Conservation (phyloP, 2,113 vertebrate genomes). For the Pterocles burchelli region DNA sequence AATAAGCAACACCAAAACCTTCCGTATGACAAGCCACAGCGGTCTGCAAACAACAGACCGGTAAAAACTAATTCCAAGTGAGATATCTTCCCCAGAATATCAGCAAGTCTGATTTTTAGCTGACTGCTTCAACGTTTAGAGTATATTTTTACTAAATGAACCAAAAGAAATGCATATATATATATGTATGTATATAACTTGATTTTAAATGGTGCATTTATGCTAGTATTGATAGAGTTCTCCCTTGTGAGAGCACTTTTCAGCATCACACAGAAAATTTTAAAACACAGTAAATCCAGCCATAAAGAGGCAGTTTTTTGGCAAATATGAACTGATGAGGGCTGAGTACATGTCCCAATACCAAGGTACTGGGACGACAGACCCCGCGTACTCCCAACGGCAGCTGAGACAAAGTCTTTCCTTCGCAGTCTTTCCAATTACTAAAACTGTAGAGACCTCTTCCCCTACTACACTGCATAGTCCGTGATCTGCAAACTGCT, state of each 20-base stretch:
- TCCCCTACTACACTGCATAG: not conserved
- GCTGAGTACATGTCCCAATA: fast-evolving
- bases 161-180: not conserved
- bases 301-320: not conserved
- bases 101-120: not conserved
- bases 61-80: not conserved
- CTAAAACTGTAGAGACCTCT: not conserved
- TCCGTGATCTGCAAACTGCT: not conserved
- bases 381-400: fast-evolving
- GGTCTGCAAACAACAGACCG: not conserved
- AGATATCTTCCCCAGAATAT: not conserved
- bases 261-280: not conserved
- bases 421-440: not conserved
- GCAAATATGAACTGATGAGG: not conserved
- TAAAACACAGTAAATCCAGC: not conserved
- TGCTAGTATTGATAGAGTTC: not conserved
- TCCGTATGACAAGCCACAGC: not conserved
- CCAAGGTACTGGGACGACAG: not conserved
- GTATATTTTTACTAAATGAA: not conserved
- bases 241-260: not conserved
- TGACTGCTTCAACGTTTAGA: not conserved
- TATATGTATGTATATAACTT: too few relatives aligned
- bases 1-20: not conserved
- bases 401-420: not conserved
- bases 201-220: not conserved